These are phyloP conservation scores for Saccopteryx bilineata DNA, from an alignment of 2,113 vertebrate genomes.

Conservation along the genomic window DNA sequence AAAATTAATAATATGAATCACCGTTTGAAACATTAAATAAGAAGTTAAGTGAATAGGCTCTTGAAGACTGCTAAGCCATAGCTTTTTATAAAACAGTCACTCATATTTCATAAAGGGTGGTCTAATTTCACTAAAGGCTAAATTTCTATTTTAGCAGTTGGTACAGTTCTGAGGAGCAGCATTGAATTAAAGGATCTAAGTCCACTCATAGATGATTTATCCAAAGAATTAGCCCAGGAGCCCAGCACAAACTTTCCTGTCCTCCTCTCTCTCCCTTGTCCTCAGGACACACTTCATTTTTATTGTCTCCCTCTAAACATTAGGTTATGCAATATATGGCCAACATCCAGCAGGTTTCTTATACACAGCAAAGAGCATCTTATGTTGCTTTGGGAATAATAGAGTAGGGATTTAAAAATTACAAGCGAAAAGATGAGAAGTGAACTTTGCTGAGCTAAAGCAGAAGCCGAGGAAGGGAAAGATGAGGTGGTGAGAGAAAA, in stretches of 20 bases:
- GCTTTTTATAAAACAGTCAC: background rate
- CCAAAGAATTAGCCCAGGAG: background rate
- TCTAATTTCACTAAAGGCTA: slow-evolving; percentile 1
- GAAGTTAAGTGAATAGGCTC: background rate
- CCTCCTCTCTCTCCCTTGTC: background rate
- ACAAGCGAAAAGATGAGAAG: background rate
- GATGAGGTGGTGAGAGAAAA: background rate
- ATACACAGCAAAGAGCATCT: background rate
- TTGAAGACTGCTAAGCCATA: background rate
- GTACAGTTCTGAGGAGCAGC: background rate
- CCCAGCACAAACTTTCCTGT: background rate
- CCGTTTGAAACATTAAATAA: background rate
- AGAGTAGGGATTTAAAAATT: background rate
- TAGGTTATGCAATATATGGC: background rate
- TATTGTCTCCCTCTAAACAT: background rate
- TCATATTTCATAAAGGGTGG: background rate
- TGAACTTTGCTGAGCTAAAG: background rate
- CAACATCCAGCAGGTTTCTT: background rate
- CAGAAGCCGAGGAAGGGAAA: background rate
- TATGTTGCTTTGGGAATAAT: background rate
- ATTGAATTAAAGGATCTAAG: background rate
- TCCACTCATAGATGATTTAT: background rate
- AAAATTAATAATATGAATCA: background rate
- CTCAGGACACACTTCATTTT: background rate
- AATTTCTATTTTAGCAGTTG: background rate